Evolutionary conservation across 2,888 invertebrate genomes (phyloP), one percentile per base, ranked within the genome.

Genomic region (Orthonychiurus folsomi): DNA sequence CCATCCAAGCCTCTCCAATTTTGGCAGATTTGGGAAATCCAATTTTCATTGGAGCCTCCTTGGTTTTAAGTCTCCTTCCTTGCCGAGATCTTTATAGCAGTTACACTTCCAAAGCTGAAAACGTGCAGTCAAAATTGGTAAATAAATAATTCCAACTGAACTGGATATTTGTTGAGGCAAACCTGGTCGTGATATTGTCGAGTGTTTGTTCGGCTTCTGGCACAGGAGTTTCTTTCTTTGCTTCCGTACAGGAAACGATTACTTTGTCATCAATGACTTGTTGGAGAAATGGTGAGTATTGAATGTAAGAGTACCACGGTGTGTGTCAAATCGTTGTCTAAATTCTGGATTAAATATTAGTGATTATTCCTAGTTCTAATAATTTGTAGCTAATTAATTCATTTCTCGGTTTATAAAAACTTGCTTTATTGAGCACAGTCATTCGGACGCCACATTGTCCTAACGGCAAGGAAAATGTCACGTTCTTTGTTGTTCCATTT

Each of bases 1-100:
- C 72, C 70, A 73, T 71, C 68, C 68, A 70, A 1, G 70, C 66
- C 63, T 73, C 72, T 0, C 72, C 72, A 59, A 73, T 71, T 56
- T 69, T 66, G 0, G 65, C 1, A 69, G 67, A 59, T 72, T 72
- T 1, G 67, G 65, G 21, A 64, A 28, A 0, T 56, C 60, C 63
- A 23, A 59, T 58, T 26, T 64, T 63, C 3, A 50, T 56, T 25
- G 61, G 61, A 1, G 62, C 12, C 18, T 69, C 24, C 65, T 27
- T 62, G 50, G 26, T 55, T 50, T 68, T 69, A 60, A 72, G 61
- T 48, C 66, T 25, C 20, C 72, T 56, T 18, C 71, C 72, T 66
- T 70, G 67, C 15, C 70, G 65, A 3, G 61, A 60, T 3, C 26
- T 56, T 64, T 62, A 37, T 37, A 37, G 15, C 5, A 37, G 37